Percentiles rank a stretch among this genome's conserved stretches.
Evolutionary conservation across 2,113 vertebrate genomes (phyloP).

Genomic region (Melanerpes formicivorus): DNA sequence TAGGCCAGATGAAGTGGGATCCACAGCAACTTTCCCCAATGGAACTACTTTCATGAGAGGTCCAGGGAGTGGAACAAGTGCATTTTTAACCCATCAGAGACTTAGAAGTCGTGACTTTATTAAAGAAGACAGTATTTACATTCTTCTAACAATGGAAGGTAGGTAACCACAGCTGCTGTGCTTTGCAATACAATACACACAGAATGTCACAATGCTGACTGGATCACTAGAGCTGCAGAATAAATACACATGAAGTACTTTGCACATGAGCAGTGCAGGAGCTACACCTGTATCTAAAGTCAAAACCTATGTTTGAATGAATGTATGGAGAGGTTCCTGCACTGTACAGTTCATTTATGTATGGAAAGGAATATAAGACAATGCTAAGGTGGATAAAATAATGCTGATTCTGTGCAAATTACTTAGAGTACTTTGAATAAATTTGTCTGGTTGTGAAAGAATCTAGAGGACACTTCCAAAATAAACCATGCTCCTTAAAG

Average conservation of each 20-base stretch:
- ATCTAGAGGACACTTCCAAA: background rate
- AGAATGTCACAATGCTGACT: background rate
- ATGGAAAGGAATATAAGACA: no score
- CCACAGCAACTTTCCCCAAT: constrained; percentile 67
- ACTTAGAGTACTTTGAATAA: background rate
- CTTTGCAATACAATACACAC: background rate
- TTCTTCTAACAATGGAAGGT: constrained; percentile 88
- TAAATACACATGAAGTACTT: background rate
- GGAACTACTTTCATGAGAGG: constrained; percentile 80
- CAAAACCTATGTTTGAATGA: background rate
- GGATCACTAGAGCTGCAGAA: background rate
- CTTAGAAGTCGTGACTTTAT: constrained; percentile 84
- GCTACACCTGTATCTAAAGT: background rate
- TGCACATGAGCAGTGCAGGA: background rate
- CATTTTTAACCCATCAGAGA: constrained; percentile 81
- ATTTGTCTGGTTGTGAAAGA: background rate
- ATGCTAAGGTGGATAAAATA: background rate
- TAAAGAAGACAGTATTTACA: constrained; percentile 82
- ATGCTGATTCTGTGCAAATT: background rate
- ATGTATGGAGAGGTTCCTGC: background rate
- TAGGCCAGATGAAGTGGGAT: constrained; percentile 83
- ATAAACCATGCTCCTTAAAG: background rate
- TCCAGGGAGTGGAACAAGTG: constrained; percentile 70
- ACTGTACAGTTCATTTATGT: background rate
- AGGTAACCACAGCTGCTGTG: background rate